Percentiles rank a stretch among this genome's conserved stretches.
phyloP scores from a whole-genome alignment of 2,113 vertebrate species.

The Conger conger region DNA sequence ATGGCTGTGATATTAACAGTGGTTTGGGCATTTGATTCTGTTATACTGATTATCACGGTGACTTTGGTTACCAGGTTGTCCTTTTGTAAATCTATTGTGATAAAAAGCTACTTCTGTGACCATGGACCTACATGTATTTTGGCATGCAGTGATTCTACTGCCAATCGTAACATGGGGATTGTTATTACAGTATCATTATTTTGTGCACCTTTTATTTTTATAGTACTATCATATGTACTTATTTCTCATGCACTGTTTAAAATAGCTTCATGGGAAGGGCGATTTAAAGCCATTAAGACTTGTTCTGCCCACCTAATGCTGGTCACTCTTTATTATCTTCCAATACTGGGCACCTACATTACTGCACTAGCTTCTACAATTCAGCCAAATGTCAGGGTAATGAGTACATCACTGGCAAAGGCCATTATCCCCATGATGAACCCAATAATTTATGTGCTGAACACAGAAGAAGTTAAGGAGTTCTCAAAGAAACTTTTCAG shows the following conservation, averaged over 20 bases:
- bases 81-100: conserved; percentile 2
- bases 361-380: neutral
- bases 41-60: neutral
- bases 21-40: neutral
- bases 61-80: conserved; percentile 9
- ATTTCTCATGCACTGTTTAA: conserved; percentile 44
- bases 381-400: conserved; percentile 37
- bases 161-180: neutral
- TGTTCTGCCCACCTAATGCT: conserved; percentile 39
- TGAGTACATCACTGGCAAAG: conserved; percentile 33
- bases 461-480: conserved; percentile 35
- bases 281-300: conserved; percentile 42
- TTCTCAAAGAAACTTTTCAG: conserved; percentile 26
- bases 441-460: no score
- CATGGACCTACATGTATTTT: neutral
- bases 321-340: conserved; percentile 34
- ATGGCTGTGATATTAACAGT: conserved; percentile 13
- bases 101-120: conserved; percentile 1
- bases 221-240: conserved; percentile 41
- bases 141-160: neutral
- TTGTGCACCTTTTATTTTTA: conserved; percentile 40
- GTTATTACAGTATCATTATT: neutral
- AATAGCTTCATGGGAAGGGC: conserved; percentile 39
- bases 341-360: conserved; percentile 21
- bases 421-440: conserved; percentile 42